Percentiles rank a stretch among this genome's conserved stretches.
These are phyloP conservation scores for Anniella stebbinsi DNA, from an alignment of 2,797 vertebrate species.

Conservation along the genomic window DNA sequence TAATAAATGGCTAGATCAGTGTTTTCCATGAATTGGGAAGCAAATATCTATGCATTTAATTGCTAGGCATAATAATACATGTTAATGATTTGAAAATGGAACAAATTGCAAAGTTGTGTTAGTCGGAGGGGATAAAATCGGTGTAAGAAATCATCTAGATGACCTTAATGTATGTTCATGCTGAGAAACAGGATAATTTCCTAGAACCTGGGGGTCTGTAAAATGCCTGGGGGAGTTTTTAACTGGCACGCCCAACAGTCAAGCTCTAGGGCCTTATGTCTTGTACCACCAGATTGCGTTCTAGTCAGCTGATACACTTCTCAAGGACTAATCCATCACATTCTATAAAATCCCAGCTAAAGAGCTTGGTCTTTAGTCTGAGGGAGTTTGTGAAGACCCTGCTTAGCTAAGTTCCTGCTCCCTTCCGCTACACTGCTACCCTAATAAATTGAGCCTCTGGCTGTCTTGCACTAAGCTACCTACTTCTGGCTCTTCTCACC, in stretches of 20 bases:
- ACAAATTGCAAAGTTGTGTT: neutral
- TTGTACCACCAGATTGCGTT: neutral
- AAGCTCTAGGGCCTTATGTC: neutral
- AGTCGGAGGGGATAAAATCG: neutral
- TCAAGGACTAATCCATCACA: neutral
- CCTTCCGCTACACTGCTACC: neutral
- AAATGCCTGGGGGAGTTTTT: neutral
- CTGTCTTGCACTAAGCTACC: no score
- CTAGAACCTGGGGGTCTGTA: neutral
- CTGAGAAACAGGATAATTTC: neutral
- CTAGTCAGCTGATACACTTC: neutral
- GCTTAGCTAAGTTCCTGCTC: neutral
- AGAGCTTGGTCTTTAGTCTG: no score
- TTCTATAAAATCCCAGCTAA: neutral
- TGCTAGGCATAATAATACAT: neutral
- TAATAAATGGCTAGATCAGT: neutral
- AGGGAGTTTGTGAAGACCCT: neutral
- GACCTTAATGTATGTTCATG: neutral
- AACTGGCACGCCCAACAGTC: neutral
- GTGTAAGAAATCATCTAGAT: neutral
- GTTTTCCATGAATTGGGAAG: neutral
- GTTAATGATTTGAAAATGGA: neutral
- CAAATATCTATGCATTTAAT: neutral
- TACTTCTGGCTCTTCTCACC: neutral
- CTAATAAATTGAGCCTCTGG: neutral